These are phyloP conservation scores for Rapana venosa DNA, from an alignment of 2,888 invertebrate species.

Conservation along the genomic window DNA sequence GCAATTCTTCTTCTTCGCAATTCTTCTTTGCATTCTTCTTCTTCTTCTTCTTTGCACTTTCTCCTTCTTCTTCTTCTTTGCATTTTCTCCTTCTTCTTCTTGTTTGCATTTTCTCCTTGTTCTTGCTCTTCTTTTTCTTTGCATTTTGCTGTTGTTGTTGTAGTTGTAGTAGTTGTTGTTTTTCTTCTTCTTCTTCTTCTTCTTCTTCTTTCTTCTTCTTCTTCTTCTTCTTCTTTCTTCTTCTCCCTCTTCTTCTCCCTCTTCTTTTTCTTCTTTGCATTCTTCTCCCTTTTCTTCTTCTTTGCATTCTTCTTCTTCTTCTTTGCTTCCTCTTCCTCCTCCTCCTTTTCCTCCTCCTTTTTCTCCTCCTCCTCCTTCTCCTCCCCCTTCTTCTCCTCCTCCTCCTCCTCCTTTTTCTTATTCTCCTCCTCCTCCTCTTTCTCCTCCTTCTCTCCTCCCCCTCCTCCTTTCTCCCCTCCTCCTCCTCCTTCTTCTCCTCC, in stretches of 20 bases:
- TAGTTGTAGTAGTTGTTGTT: background rate
- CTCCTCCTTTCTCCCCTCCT: no score
- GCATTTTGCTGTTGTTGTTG: background rate
- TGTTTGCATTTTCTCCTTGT: background rate
- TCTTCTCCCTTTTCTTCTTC: background rate
- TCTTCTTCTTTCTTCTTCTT: conserved; percentile 1
- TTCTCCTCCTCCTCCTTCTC: background rate
- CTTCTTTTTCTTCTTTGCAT: background rate
- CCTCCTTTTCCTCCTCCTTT: background rate
- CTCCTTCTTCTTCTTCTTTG: no score
- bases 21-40: no score
- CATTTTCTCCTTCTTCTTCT: background rate
- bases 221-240: background rate
- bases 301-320: background rate
- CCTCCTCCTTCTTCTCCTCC: no score
- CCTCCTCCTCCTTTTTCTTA: background rate
- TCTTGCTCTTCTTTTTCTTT: background rate
- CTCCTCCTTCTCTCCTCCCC: background rate
- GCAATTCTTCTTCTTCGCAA: no score
- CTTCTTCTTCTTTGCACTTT: no score
- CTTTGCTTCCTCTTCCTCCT: background rate
- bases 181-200: background rate
- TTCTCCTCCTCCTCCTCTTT: background rate
- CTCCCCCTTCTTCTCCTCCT: background rate
- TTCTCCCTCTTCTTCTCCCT: background rate